Evolutionary conservation across 2,797 vertebrate genomes (phyloP).

Genomic region (Microctenopoma lineatum): DNA sequence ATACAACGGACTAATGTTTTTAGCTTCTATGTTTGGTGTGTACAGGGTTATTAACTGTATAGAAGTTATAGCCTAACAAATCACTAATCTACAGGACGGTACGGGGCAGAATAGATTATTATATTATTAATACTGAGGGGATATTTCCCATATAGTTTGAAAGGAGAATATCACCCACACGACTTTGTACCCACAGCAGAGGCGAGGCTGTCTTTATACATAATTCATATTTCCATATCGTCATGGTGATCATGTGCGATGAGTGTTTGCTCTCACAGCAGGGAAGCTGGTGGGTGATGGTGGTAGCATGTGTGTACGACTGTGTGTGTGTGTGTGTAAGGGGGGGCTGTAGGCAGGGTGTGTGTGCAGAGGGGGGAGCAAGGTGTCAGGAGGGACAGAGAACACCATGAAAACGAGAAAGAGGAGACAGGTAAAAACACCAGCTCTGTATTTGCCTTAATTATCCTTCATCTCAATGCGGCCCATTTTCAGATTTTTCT

Average conservation of each 20-base stretch:
- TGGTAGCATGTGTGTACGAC: conserved; percentile 32
- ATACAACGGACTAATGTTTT: conserved; percentile 35
- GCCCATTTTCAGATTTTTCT: conserved; percentile 52
- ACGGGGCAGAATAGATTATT: conserved; percentile 61
- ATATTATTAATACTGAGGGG: conserved; percentile 77
- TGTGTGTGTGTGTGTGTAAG: conserved; percentile 17
- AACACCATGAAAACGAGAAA: conserved; percentile 36
- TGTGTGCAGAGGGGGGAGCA: conserved; percentile 21
- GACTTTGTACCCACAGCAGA: conserved; percentile 76
- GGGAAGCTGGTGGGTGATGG: conserved; percentile 60
- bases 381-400: conserved; percentile 67
- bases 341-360: conserved; percentile 37
- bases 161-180: conserved; percentile 73
- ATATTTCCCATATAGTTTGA: conserved; percentile 74
- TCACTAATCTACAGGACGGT: conserved; percentile 37
- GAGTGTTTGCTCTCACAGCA: conserved; percentile 77
- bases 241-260: conserved; percentile 80
- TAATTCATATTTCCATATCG: conserved; percentile 83
- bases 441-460: conserved; percentile 40
- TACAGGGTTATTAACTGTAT: conserved; percentile 8
- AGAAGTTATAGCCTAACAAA: conserved; percentile 38
- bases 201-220: conserved; percentile 75
- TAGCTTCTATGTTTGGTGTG: conserved; percentile 1
- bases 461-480: conserved; percentile 49
- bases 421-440: conserved; percentile 49